Percentiles rank a stretch among this genome's conserved stretches.
Conservation (phyloP, 1,140 invertebrate genomes). For the Myzus persicae region DNA sequence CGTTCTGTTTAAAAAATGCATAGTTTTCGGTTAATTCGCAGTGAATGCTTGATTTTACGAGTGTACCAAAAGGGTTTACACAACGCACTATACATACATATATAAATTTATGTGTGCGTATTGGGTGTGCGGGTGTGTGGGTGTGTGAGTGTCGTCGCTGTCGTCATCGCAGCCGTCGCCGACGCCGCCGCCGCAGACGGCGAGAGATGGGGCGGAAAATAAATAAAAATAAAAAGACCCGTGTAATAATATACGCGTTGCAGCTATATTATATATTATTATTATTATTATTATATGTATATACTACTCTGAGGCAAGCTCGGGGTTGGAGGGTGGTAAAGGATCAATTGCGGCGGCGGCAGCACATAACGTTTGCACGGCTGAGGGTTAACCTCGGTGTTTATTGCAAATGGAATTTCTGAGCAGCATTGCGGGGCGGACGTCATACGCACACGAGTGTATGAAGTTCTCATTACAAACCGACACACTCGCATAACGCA, state of each 20-base stretch:
- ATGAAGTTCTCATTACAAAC: constrained; percentile 53
- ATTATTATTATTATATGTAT: neutral
- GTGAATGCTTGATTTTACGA: constrained; percentile 4
- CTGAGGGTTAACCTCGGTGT: constrained; percentile 54
- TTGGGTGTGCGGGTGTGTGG: too few relatives aligned
- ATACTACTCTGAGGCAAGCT: neutral
- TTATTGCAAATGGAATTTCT: constrained; percentile 59
- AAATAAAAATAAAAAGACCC: neutral
- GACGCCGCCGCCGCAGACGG: neutral
- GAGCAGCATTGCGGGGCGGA: constrained; percentile 40
- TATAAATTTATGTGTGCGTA: neutral
- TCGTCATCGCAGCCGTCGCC: neutral
- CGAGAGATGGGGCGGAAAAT: neutral
- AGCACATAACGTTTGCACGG: constrained; percentile 27
- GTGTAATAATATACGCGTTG: neutral
- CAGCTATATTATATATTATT: neutral
- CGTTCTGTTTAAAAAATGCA: constrained; percentile 17
- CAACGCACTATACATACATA: neutral
- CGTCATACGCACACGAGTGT: constrained; percentile 35
- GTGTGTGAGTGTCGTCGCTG: neutral
- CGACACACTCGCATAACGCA: constrained; percentile 38
- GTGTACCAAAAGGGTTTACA: constrained; percentile 21
- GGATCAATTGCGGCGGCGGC: constrained; percentile 37
- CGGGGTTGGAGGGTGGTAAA: neutral
- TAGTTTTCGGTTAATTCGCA: constrained; percentile 5